Base-by-base conservation (phyloP, 2,797 vertebrate genomes). In the Fratercula arctica region DNA sequence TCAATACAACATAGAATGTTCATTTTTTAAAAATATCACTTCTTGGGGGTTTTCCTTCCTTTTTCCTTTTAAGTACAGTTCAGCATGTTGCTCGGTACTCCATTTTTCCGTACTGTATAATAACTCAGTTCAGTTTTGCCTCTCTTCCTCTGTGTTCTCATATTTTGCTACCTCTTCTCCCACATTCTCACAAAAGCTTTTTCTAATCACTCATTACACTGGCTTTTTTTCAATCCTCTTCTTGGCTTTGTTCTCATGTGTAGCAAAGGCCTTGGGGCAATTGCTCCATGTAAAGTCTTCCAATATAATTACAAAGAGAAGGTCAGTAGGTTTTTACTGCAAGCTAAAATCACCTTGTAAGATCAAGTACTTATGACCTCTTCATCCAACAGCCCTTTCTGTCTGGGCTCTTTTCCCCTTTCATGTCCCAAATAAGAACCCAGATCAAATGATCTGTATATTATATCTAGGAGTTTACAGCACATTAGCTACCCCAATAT, bases 401-500 rank as follows among this genome's bases (percentile, higher is more conserved):
- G 11, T 18, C n/a, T 33, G 63, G 43, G 25, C 31, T 46, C 39
- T 13, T 35, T 61, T 76, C 8, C 24, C 50, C 29, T 72, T 63
- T 29, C 18, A 35, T 1, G 1, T 45, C 35, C 53, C 51, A 86
- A 46, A 53, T 35, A 37, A 21, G 50, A 74, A 66, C 4, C 16
- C 60, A 90, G 9, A 70, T 8, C 10, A 76, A 76, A 26, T 4
- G 5, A 61, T 31, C 39, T 72, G 43, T 9, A 8, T 17, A 11
- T 45, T 46, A 33, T 0, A 8, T 4, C 18, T 4, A 25, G 24
- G 26, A 72, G 21, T 13, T 77, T 2, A 61, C n/a, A 46, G 16
- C 24, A 5, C 8, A n/a, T 2, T 0, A 77, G 16, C 11, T 35
- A n/a, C 56, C 35, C 57, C 43, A 0, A 0, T 3, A 11, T 33